Conservation (phyloP, 2,797 vertebrate species). For the Pantherophis alleghaniensis region DNA sequence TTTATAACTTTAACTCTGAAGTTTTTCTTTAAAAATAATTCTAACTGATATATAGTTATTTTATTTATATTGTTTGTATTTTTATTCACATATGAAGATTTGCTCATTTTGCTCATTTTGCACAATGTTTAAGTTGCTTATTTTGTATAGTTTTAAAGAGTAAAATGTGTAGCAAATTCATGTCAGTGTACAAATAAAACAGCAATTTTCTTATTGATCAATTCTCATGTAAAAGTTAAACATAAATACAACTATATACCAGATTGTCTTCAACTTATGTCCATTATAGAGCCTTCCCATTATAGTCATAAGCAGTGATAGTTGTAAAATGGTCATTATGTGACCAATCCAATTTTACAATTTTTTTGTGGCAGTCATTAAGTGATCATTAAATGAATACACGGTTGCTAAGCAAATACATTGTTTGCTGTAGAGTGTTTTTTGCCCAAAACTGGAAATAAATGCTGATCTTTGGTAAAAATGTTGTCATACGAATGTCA, state of each 20-base stretch:
- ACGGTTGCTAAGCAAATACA: not conserved
- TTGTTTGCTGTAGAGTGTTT: not conserved
- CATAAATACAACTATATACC: not conserved
- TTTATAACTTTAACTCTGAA: not conserved
- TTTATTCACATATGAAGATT: not conserved
- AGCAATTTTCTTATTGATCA: not conserved
- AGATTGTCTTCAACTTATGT: not conserved
- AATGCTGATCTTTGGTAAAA: not conserved
- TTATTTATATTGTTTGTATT: not conserved
- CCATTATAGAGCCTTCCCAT: not conserved
- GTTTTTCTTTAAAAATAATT: not conserved
- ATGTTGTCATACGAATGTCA: not conserved
- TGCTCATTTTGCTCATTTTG: not conserved
- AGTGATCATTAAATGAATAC: not conserved
- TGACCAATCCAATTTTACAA: not conserved
- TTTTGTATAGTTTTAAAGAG: not conserved
- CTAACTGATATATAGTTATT: not conserved
- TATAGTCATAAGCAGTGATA: not conserved
- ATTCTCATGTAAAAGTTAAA: not conserved
- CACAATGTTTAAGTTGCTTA: not conserved
- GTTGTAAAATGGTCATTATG: not conserved
- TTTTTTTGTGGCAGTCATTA: not conserved
- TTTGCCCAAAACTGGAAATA: not conserved
- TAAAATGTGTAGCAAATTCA: not conserved
- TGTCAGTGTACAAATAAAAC: not conserved